Evolutionary conservation across 2,797 vertebrate species (phyloP).

Genomic region (Tenualosa ilisha): DNA sequence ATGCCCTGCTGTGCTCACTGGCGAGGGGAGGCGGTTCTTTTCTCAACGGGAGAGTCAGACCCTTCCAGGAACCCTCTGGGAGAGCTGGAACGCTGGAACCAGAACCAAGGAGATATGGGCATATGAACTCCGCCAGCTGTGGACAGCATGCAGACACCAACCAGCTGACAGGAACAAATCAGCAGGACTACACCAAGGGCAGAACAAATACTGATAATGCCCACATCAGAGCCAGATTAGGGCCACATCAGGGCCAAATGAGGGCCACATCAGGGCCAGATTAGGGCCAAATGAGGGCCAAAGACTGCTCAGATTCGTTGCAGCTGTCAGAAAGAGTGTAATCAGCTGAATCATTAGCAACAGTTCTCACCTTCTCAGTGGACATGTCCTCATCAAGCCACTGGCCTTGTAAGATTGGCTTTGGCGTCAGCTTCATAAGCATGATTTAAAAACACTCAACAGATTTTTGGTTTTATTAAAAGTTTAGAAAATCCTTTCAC

Average conservation of each 20-base stretch:
- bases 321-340: too few species aligned
- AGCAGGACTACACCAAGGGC: neutral
- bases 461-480: too few species aligned
- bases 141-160: neutral
- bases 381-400: neutral
- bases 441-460: too few species aligned
- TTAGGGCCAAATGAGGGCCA: too few species aligned
- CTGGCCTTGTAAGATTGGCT: too few species aligned
- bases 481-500: too few species aligned
- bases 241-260: neutral
- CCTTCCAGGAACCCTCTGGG: slow-evolving; percentile 8
- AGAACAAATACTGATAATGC: neutral
- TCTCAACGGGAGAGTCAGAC: neutral
- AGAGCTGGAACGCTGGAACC: neutral
- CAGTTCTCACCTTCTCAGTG: neutral
- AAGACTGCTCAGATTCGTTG: too few species aligned
- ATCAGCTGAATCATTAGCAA: neutral
- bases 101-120: neutral
- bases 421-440: too few species aligned
- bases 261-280: neutral
- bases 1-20: neutral
- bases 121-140: neutral
- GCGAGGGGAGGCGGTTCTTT: neutral
- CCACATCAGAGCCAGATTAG: neutral
- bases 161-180: neutral